Base-by-base conservation (phyloP, 2,113 vertebrate genomes). In the Stigmatopora argus region DNA sequence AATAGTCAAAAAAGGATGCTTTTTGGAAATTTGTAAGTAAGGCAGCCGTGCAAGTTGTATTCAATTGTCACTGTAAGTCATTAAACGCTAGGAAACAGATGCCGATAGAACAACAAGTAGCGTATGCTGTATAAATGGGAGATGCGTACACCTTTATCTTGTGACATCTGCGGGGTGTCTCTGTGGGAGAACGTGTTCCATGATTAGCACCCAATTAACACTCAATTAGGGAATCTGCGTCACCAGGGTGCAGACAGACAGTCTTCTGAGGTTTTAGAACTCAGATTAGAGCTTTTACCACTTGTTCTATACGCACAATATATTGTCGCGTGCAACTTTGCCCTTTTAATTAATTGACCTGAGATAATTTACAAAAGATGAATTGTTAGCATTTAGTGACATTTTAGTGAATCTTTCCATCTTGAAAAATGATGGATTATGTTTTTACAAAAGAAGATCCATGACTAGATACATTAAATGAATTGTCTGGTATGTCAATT, bases 181-280 rank as follows among this genome's bases (percentile, higher is more conserved):
- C 84, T 41, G 75, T 81, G 79, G 79, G 78, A 83, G 83, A 70
- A 80, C 82, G 71, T 78, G 82, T 85, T 87, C 83, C 83, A 74
- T 87, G 82, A 88, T 90, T 90, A 89, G 86, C 85, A 85, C 83
- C 85, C 85, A 89, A 89, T 90, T 89, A 89, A 85, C 87, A 86
- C 80, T 87, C 86, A 84, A 83, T 89, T 87, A 89, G 84, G 74
- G 70, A 73, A 67, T 61, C 46, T 17, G 65, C 83, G 82, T 87
- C 78, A 78, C 76, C 76, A 75, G 75, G 68, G 83, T 85, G 84
- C 78, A 77, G 83, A 77, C 45, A 64, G 71, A 72, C 66, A 65
- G 69, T 86, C 78, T 86, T 79, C 70, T 51, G 80, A 79, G 80
- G 65, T 65, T 82, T 78, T 70, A 31, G 60, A 81, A 83, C 75